These are phyloP conservation scores for Spheniscus humboldti DNA, from an alignment of 2,797 vertebrate genomes.

Conservation along the genomic window DNA sequence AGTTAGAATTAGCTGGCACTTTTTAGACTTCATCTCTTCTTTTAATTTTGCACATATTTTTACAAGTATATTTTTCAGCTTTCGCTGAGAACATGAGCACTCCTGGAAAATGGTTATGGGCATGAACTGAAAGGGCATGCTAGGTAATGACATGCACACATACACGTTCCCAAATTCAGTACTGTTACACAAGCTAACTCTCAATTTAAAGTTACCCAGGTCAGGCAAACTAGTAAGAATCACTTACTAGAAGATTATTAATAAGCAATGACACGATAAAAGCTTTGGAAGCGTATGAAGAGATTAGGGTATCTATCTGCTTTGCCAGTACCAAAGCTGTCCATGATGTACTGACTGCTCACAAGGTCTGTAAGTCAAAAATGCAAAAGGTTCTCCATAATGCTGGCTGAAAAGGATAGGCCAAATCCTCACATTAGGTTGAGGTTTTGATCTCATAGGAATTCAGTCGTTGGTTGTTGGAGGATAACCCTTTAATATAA, in stretches of 20 bases:
- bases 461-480: not conserved
- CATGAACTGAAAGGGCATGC: not conserved
- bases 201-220: not conserved
- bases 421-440: not conserved
- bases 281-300: not conserved
- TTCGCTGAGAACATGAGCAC: not conserved
- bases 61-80: not conserved
- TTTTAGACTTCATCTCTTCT: not conserved
- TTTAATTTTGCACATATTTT: not conserved
- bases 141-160: not conserved
- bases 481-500: not conserved
- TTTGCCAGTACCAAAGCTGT: not conserved
- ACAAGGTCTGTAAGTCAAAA: not conserved
- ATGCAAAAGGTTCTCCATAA: not conserved
- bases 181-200: not conserved
- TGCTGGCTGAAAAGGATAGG: not conserved
- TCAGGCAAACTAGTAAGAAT: not conserved
- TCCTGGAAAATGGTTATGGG: not conserved
- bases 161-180: not conserved
- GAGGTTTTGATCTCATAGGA: not conserved
- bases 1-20: not conserved
- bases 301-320: not conserved
- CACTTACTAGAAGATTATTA: not conserved
- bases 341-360: not conserved
- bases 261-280: not conserved